Evolutionary conservation across 2,888 invertebrate genomes (phyloP), one percentile per base, ranked within the genome.

Genomic region (Leucophenga maculata): DNA sequence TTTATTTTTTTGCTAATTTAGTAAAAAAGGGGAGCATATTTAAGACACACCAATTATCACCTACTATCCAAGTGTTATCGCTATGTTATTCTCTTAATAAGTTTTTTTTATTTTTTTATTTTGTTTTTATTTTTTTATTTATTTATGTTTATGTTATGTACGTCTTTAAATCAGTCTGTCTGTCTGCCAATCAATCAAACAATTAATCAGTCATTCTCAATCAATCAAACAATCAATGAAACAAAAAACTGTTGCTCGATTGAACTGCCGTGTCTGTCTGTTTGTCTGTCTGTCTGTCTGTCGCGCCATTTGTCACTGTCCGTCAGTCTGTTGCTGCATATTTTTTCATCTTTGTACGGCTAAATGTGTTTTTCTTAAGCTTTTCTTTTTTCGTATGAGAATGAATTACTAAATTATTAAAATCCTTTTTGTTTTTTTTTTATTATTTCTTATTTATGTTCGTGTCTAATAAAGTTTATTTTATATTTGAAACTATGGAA

Each of bases 41-140:
- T 80, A 80, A 80, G 80, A 80, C 82, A 80, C 80, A 80, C 80
- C 79, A 79, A 80, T 79, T 80, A 80, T 80, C 82, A 80, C 80
- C 80, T 80, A 82, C 82, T 77, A 82, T 78, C 77, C 78, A 73
- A 80, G 77, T 79, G 77, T 80, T 44, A 46, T 46, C 46, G 20
- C 62, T 62, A 62, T 46, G 16, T 39, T 39, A 39, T 39, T 39
- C 8, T 39, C 39, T 39, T 39, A 39, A 39, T 39, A 39, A n/a
- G n/a, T n/a, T n/a, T n/a, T n/a, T n/a, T n/a, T n/a, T n/a, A n/a
- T n/a, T n/a, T 11, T 72, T 65, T 52, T 69, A 48, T 52, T 59
- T 76, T 72, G 70, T 73, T 72, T 55, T 76, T 73, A 73, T 32
- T 69, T 69, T 68, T 39, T 26, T 67, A 71, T 73, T 57, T 26